phyloP scores from a whole-genome alignment of 2,113 vertebrate genomes.

The Calidris pygmaea region DNA sequence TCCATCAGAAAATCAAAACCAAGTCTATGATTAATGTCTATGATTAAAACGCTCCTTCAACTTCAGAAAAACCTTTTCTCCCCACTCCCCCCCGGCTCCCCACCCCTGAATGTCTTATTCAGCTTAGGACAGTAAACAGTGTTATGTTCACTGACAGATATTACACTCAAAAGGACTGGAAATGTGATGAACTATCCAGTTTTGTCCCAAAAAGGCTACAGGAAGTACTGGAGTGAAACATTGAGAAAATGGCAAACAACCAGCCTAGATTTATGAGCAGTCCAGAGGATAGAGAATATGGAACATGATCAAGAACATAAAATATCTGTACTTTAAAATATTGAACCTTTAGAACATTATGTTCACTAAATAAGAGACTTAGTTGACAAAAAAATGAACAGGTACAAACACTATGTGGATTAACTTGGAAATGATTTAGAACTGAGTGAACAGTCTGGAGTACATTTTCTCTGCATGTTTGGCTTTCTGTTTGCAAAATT shows the following conservation, averaged over 20 bases:
- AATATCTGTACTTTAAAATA: constrained; percentile 28
- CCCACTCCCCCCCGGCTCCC: too few species aligned
- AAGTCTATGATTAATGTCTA: not conserved
- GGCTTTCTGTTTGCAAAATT: not conserved
- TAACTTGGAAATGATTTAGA: not conserved
- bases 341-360: not conserved
- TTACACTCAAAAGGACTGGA: not conserved
- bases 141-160: not conserved
- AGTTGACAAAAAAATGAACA: not conserved
- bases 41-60: not conserved
- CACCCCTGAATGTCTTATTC: not conserved
- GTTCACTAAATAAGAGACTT: constrained; percentile 28
- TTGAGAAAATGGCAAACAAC: not conserved
- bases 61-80: not conserved
- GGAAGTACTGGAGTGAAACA: not conserved
- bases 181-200: not conserved
- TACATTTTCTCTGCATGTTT: not conserved
- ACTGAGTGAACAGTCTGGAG: not conserved
- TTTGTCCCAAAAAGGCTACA: not conserved
- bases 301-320: not conserved
- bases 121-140: not conserved
- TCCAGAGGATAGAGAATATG: not conserved
- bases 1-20: not conserved
- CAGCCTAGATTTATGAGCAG: not conserved
- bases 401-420: not conserved